A percentile compares a stretch with the other conserved stretches of the same genome.
Conservation (phyloP, 2,888 invertebrate species). For the Venusia cambrica region DNA sequence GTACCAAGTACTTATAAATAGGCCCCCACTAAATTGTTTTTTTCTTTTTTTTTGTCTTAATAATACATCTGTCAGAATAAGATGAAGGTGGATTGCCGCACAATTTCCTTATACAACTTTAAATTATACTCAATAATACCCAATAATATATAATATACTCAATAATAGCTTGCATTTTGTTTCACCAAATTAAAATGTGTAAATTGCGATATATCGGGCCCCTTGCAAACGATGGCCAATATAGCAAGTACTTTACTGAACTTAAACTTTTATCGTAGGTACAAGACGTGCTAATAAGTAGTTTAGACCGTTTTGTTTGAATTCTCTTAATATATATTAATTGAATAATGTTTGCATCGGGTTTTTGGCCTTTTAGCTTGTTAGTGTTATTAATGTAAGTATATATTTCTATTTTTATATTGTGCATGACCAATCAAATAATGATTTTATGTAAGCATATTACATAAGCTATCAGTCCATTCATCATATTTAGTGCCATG, state of each 20-base stretch:
- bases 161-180: constrained; percentile 6
- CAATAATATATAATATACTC: too few relatives aligned
- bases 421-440: constrained; percentile 58
- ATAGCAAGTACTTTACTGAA: neutral
- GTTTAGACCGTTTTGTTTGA: too few relatives aligned
- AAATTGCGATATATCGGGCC: constrained; percentile 3
- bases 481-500: constrained; percentile 55
- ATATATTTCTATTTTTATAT: constrained; percentile 73
- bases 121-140: too few relatives aligned
- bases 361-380: constrained; percentile 35
- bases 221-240: constrained; percentile 6
- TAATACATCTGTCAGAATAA: too few relatives aligned
- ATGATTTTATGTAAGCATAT: constrained; percentile 45
- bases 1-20: too few relatives aligned
- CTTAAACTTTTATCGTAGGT: neutral
- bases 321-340: too few relatives aligned
- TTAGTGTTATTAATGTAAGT: constrained; percentile 55
- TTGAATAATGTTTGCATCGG: constrained; percentile 12
- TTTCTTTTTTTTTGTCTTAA: too few relatives aligned
- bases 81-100: too few relatives aligned
- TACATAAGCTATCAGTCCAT: constrained; percentile 30
- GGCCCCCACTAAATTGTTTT: too few relatives aligned
- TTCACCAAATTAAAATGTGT: constrained; percentile 14
- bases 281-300: too few relatives aligned
- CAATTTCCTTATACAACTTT: too few relatives aligned